Evolutionary conservation across 2,797 vertebrate genomes (phyloP).

Genomic region (Varecia variegata): DNA sequence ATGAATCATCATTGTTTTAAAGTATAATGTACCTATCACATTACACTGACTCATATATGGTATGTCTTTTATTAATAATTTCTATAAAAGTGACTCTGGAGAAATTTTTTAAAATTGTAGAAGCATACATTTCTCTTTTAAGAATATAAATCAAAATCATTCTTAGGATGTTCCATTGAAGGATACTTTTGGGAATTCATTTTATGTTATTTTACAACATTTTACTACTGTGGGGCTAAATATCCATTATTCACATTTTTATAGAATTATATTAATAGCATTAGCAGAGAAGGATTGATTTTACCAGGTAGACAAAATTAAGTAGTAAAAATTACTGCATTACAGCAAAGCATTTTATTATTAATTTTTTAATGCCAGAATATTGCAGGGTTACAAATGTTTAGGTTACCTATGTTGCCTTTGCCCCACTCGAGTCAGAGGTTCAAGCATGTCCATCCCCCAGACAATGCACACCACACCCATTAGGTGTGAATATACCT

Average conservation of each 20-base stretch:
- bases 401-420: no score
- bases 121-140: neutral
- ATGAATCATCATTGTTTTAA: slow-evolving; percentile 10
- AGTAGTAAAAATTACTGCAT: neutral
- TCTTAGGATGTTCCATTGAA: neutral
- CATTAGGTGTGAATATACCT: no score
- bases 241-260: neutral
- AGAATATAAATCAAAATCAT: neutral
- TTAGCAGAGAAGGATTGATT: neutral
- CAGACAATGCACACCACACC: no score
- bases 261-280: neutral
- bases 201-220: neutral
- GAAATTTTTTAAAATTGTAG: neutral
- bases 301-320: neutral
- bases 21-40: neutral
- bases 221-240: neutral
- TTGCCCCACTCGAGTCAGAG: no score
- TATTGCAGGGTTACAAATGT: no score
- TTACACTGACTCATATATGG: neutral
- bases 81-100: neutral
- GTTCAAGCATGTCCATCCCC: no score
- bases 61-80: neutral
- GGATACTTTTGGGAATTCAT: neutral
- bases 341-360: neutral
- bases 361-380: no score